A percentile compares a stretch with the other conserved stretches of the same genome.
These are phyloP conservation scores for Brienomyrus longianalis DNA, from an alignment of 2,113 vertebrate genomes.

Conservation along the genomic window DNA sequence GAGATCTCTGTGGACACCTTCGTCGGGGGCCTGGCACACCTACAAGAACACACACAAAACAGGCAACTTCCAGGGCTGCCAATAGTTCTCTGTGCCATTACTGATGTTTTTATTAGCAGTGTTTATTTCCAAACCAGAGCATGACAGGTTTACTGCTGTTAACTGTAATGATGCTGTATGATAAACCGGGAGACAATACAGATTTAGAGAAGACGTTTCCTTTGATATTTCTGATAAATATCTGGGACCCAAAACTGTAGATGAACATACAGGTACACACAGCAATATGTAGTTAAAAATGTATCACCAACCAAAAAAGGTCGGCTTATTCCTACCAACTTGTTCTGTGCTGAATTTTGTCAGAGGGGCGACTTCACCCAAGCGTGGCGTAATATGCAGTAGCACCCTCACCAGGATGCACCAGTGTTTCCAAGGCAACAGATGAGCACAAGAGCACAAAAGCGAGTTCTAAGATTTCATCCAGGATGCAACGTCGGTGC, in stretches of 20 bases:
- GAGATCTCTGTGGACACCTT: slow-evolving; percentile 54
- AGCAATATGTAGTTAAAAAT: not conserved
- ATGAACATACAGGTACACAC: not conserved
- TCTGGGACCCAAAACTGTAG: not conserved
- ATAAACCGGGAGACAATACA: not conserved
- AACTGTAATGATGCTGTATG: not conserved
- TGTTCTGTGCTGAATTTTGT: not conserved
- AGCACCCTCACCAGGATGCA: not conserved
- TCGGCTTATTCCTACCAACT: not conserved
- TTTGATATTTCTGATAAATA: not conserved
- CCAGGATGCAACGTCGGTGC: not conserved
- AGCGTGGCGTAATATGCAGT: not conserved
- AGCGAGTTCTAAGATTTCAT: not conserved
- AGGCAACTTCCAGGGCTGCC: slow-evolving; percentile 11
- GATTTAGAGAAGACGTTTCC: not conserved
- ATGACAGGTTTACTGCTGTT: not conserved
- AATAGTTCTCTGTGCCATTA: slow-evolving; percentile 48
- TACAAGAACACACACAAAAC: slow-evolving; percentile 27
- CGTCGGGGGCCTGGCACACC: slow-evolving; percentile 56
- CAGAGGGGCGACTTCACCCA: not conserved
- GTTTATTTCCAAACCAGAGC: not conserved
- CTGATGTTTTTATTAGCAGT: slow-evolving; percentile 53
- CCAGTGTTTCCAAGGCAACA: not conserved
- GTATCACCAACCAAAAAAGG: not conserved
- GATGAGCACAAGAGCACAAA: not conserved